These are phyloP conservation scores for Sarcophaga bullata DNA, from an alignment of 1,140 invertebrate genomes.

Conservation along the genomic window DNA sequence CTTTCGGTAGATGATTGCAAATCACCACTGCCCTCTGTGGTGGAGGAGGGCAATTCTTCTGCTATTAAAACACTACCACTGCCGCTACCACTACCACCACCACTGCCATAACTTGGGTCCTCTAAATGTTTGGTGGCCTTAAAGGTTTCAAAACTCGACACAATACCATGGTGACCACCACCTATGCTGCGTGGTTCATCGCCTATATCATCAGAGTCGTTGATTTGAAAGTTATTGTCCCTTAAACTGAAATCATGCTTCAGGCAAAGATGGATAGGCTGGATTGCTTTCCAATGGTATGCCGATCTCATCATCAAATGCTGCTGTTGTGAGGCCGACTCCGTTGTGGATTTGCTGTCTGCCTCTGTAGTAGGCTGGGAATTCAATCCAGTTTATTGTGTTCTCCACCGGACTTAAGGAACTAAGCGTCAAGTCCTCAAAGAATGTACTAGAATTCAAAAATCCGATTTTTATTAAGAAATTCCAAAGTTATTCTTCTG, in stretches of 20 bases:
- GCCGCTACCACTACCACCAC: constrained; percentile 50
- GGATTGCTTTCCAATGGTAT: constrained; percentile 62
- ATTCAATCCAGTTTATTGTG: background rate
- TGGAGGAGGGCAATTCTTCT: background rate
- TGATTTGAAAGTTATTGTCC: constrained; percentile 61
- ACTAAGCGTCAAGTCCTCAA: background rate
- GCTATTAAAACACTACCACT: background rate
- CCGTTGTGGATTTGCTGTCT: background rate
- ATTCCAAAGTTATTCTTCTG: background rate
- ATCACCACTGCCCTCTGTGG: constrained; percentile 19
- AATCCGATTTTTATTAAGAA: too few relatives aligned
- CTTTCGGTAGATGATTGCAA: constrained; percentile 11
- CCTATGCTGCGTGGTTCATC: constrained; percentile 57
- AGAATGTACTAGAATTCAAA: background rate
- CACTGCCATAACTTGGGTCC: constrained; percentile 43
- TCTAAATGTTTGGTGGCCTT: constrained; percentile 49
- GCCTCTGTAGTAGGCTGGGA: constrained; percentile 27
- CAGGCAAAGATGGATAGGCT: constrained; percentile 61
- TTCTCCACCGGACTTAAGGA: background rate
- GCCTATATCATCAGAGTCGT: constrained; percentile 53
- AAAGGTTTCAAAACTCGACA: constrained; percentile 48
- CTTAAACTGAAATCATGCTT: constrained; percentile 61
- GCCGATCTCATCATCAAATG: constrained; percentile 59
- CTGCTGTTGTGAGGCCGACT: constrained; percentile 43
- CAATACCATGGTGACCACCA: constrained; percentile 16